phyloP scores from a whole-genome alignment of 2,113 vertebrate genomes.

The Muntiacus muntjak region DNA sequence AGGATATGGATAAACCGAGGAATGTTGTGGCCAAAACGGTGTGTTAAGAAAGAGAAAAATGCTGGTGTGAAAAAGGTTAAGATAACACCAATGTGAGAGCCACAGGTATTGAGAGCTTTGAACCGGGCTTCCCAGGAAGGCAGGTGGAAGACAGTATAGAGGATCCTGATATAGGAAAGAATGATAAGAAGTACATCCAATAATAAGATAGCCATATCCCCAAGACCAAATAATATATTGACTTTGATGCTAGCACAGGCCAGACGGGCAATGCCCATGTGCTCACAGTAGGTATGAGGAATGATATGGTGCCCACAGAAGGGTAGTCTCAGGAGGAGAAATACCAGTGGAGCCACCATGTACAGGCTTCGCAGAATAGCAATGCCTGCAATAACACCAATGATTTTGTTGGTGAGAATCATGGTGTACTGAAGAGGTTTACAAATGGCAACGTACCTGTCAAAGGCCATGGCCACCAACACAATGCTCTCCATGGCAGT shows the following conservation, averaged over 20 bases:
- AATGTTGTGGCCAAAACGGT: slow-evolving; percentile 27
- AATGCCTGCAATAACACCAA: neutral
- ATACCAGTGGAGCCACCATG: slow-evolving; percentile 68
- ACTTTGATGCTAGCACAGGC: slow-evolving; percentile 13
- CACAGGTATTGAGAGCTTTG: slow-evolving; percentile 50
- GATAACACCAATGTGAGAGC: slow-evolving; percentile 50
- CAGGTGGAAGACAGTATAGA: neutral
- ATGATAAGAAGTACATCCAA: neutral
- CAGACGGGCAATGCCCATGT: neutral
- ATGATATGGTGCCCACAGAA: slow-evolving; percentile 35
- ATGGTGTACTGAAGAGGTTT: slow-evolving; percentile 68
- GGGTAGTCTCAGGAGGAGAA: slow-evolving; percentile 41
- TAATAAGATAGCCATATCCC: neutral
- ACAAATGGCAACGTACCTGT: slow-evolving; percentile 77
- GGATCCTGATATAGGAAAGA: neutral
- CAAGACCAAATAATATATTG: slow-evolving; percentile 4
- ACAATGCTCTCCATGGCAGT: slow-evolving; percentile 69
- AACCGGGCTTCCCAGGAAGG: neutral
- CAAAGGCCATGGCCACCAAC: slow-evolving; percentile 77
- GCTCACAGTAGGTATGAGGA: slow-evolving; percentile 41
- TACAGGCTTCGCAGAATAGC: slow-evolving; percentile 25
- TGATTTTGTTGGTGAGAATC: slow-evolving; percentile 40
- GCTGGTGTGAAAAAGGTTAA: slow-evolving; percentile 48
- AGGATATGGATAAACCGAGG: slow-evolving; percentile 46
- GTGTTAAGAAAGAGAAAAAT: slow-evolving; percentile 58